phyloP scores from a whole-genome alignment of 2,797 vertebrate species.

The Harpagifer antarcticus region DNA sequence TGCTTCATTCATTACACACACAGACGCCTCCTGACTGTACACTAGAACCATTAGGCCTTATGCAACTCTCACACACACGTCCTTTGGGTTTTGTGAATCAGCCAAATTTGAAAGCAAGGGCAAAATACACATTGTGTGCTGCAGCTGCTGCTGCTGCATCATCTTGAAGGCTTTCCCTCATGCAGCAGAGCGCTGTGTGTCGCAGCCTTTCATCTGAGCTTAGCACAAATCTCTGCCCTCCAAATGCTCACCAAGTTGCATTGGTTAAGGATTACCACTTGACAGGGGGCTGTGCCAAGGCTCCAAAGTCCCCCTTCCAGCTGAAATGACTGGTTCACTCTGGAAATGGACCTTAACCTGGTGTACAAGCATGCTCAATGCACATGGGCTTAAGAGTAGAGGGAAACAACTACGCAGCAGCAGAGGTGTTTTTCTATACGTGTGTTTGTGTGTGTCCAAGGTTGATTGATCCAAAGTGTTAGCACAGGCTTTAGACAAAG shows the following conservation, averaged over 20 bases:
- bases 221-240: slow-evolving; percentile 31
- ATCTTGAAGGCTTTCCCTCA: slow-evolving; percentile 23
- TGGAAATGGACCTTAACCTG: background rate
- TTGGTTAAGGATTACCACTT: slow-evolving; percentile 54
- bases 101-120: background rate
- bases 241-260: slow-evolving; percentile 13
- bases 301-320: slow-evolving; percentile 49
- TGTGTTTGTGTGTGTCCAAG: slow-evolving; percentile 17
- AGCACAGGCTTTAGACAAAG: slow-evolving; percentile 27
- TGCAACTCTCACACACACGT: background rate
- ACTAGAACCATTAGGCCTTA: slow-evolving; percentile 8
- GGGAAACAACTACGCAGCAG: background rate
- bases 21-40: slow-evolving; percentile 4
- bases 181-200: background rate
- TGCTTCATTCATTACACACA: slow-evolving; percentile 6
- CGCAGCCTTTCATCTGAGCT: slow-evolving; percentile 23
- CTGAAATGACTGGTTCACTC: background rate
- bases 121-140: background rate
- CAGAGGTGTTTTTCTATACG: background rate
- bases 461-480: slow-evolving; percentile 24
- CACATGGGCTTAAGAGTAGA: background rate
- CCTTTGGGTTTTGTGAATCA: slow-evolving; percentile 9
- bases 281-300: slow-evolving; percentile 3
- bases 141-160: no score
- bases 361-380: background rate